These are phyloP conservation scores for Stenopsyche tienmushanensis DNA, from an alignment of 1,140 invertebrate genomes.

Conservation along the genomic window DNA sequence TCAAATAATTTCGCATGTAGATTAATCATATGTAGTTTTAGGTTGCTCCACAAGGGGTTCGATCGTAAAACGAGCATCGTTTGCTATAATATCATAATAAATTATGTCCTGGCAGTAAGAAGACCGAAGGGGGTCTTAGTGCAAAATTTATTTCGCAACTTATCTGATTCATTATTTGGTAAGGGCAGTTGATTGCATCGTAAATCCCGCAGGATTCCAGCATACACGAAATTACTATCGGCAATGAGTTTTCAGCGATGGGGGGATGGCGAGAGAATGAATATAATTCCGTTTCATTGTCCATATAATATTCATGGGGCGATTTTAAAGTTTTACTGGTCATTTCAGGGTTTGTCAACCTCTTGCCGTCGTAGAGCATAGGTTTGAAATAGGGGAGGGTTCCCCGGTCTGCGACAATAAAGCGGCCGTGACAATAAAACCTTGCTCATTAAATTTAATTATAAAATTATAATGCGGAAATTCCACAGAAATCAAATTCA, in stretches of 20 bases:
- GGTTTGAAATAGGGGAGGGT: neutral
- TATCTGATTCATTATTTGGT: no score
- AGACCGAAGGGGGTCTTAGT: no score
- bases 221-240: neutral
- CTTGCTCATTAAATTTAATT: constrained; percentile 27
- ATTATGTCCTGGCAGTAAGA: no score
- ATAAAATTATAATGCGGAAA: constrained; percentile 24
- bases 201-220: neutral
- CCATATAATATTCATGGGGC: neutral
- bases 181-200: neutral
- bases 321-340: neutral
- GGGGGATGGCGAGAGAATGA: neutral
- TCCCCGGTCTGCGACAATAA: neutral
- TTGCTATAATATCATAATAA: no score
- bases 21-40: no score
- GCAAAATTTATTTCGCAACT: no score
- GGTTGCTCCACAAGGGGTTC: no score
- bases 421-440: constrained; percentile 4
- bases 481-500: constrained; percentile 23
- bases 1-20: no score
- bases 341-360: neutral
- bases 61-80: no score
- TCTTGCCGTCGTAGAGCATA: neutral
- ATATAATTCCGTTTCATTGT: neutral
- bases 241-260: neutral